Base-by-base conservation (phyloP, 2,888 invertebrate species). In the Papilio demoleus region DNA sequence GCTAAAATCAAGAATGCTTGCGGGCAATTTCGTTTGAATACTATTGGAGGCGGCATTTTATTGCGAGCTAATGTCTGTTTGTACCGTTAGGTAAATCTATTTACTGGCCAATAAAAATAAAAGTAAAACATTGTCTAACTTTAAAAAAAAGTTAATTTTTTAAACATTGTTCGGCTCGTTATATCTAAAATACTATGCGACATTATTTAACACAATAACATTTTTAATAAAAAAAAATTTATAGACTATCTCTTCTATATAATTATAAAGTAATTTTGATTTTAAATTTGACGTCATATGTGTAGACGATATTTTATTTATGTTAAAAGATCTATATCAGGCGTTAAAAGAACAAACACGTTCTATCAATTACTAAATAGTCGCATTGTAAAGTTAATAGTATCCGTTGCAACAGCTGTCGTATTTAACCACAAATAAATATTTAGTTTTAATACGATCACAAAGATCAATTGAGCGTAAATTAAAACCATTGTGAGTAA, bases 401-500 rank as follows among this genome's bases (percentile, higher is more conserved):
- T 4, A 27, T 40, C 56, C 22, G 53, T 72, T 47, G 24, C 67
- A 63, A 60, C 67, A 64, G 67, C 69, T 67, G 66, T 53, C 27
- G 50, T n/a, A 40, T 60, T 63, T 59, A 62, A 65, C 50, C 69
- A 53, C 60, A 65, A 27, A 53, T 42, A 65, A 45, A 36, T 34
- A 60, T 64, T 68, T 64, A 64, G 50, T 45, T 27, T 6, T 68
- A 68, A 64, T 65, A 17, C 50, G 56, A 19, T 38, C 11, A 62
- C 65, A 64, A 63, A 65, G 65, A 45, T 58, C 56, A 70, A 71
- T 71, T 67, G 70, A 38, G 65, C 72, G 71, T 62, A 50, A 62
- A 71, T 72, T 70, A 71, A 71, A 70, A 24, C 72, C 72, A 70
- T 74, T 79, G 78, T 79, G 76, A 76, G 75, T 83, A 82, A 83